Evolutionary conservation across 2,888 invertebrate species (phyloP).

Genomic region (Phyllotreta cruciferae): DNA sequence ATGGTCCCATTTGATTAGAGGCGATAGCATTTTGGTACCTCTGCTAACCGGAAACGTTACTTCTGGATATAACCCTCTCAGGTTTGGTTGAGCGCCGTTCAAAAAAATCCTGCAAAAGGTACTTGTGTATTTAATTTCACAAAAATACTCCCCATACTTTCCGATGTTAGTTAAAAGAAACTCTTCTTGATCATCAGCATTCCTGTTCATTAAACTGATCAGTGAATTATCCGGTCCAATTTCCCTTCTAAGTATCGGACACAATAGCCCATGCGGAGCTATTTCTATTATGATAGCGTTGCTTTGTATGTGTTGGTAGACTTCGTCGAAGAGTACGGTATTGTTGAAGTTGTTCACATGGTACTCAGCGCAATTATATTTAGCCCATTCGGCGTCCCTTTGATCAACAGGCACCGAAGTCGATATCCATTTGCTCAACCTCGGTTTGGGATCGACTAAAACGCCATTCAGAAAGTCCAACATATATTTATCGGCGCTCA

Average conservation of each 20-base stretch:
- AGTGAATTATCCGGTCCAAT: slow-evolving; percentile 70
- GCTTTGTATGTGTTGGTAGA: slow-evolving; percentile 74
- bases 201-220: slow-evolving; percentile 73
- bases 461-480: slow-evolving; percentile 67
- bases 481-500: slow-evolving; percentile 67
- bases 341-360: slow-evolving; percentile 84
- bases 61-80: slow-evolving; percentile 76
- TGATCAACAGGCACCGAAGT: slow-evolving; percentile 66
- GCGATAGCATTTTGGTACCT: slow-evolving; percentile 82
- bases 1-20: slow-evolving; percentile 88
- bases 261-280: slow-evolving; percentile 84
- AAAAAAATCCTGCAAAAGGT: slow-evolving; percentile 70
- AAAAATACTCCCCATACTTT: slow-evolving; percentile 31
- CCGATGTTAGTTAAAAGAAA: slow-evolving; percentile 51
- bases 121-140: neutral
- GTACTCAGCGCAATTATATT: slow-evolving; percentile 79
- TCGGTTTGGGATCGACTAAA: slow-evolving; percentile 69
- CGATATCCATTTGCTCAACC: slow-evolving; percentile 83
- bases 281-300: slow-evolving; percentile 84
- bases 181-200: slow-evolving; percentile 68
- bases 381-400: slow-evolving; percentile 73
- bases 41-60: slow-evolving; percentile 80
- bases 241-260: slow-evolving; percentile 78
- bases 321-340: slow-evolving; percentile 73
- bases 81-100: slow-evolving; percentile 74